These are phyloP conservation scores for Palythoa caribaeorum DNA, from an alignment of 92 coral and sea anemone genomes.

Conservation along the genomic window DNA sequence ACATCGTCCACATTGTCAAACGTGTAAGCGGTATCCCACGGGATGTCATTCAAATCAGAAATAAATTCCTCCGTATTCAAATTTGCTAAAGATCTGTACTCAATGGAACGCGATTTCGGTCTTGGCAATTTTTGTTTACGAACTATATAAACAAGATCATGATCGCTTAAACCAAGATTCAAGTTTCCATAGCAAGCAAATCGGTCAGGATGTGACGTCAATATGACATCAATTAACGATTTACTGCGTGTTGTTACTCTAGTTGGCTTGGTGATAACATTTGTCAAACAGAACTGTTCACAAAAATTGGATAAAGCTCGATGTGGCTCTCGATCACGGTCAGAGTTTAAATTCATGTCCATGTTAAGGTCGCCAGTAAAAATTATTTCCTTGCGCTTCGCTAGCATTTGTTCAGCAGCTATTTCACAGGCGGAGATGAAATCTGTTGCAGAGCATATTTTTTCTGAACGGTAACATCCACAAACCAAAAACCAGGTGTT, in stretches of 20 bases:
- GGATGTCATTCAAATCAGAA: background rate
- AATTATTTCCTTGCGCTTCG: background rate
- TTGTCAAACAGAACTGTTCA: conserved; percentile 53
- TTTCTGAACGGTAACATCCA: conserved; percentile 68
- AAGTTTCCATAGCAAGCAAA: conserved; percentile 67
- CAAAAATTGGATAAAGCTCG: conserved; percentile 35
- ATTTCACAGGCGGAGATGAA: conserved; percentile 52
- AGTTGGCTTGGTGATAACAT: conserved; percentile 61
- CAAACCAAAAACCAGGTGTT: conserved; percentile 62
- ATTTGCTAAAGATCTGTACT: background rate
- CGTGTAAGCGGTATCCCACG: conserved; percentile 13
- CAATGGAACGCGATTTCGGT: conserved; percentile 41
- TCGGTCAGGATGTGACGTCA: conserved; percentile 64
- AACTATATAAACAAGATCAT: conserved; percentile 49
- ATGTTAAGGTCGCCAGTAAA: conserved; percentile 12
- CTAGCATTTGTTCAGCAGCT: conserved; percentile 45
- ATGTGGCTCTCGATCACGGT: background rate
- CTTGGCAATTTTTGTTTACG: conserved; percentile 62
- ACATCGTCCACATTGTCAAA: conserved; percentile 29
- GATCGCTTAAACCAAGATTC: conserved; percentile 73
- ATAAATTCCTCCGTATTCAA: background rate
- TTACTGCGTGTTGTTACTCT: conserved; percentile 58
- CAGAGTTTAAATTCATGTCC: background rate
- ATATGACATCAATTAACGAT: conserved; percentile 66
- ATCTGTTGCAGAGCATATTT: conserved; percentile 56